A percentile compares a stretch with the other conserved stretches of the same genome.
phyloP scores from a whole-genome alignment of 2,797 vertebrate species.

The Chromobotia macracanthus region DNA sequence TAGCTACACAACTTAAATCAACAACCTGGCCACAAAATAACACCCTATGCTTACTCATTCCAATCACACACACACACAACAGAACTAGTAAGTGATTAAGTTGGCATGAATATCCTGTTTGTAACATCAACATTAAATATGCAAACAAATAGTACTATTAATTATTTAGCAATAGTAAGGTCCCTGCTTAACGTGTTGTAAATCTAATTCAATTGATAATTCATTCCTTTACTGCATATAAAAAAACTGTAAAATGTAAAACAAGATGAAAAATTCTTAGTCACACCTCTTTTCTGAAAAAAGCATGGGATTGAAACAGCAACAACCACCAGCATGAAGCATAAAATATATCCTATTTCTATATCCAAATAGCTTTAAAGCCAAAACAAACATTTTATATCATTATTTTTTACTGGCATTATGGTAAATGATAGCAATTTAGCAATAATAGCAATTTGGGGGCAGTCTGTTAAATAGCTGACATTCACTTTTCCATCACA shows the following conservation, averaged over 20 bases:
- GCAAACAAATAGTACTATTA: conserved; percentile 4
- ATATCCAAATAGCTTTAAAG: neutral
- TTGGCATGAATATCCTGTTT: conserved; percentile 1
- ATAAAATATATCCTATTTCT: neutral
- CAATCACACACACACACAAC: neutral
- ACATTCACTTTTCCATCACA: neutral
- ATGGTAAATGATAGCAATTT: neutral
- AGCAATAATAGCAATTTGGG: no score
- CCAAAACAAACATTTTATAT: neutral
- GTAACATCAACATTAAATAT: neutral
- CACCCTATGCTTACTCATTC: neutral
- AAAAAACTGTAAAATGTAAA: no score
- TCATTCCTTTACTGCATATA: neutral
- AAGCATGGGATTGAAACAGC: neutral
- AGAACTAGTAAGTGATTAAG: neutral
- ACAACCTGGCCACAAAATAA: neutral
- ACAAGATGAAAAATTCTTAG: neutral
- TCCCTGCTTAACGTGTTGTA: neutral
- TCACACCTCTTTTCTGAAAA: neutral
- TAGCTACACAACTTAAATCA: no score
- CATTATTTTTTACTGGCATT: neutral
- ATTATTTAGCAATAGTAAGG: neutral
- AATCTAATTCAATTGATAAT: no score
- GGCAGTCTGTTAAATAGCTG: neutral
- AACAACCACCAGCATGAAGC: neutral